Percentiles rank a stretch among this genome's conserved stretches.
These are phyloP conservation scores for Pampusana beccarii DNA, from an alignment of 2,113 vertebrate genomes.

Conservation along the genomic window DNA sequence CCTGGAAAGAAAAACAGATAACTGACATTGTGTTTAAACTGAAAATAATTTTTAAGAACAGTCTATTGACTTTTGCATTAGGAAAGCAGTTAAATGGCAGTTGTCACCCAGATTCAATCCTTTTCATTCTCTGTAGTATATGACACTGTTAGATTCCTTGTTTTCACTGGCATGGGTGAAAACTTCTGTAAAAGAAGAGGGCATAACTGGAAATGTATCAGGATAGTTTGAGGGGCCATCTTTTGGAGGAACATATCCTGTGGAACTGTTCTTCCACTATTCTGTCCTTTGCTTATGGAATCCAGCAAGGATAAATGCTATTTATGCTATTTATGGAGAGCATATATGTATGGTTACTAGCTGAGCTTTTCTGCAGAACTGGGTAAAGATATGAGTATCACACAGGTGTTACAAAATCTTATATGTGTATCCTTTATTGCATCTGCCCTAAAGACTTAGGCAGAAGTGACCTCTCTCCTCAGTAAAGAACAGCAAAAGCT, in stretches of 20 bases:
- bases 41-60: background rate
- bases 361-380: background rate
- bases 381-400: background rate
- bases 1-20: background rate
- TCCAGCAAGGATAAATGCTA: background rate
- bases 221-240: background rate
- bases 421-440: background rate
- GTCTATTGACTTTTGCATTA: background rate
- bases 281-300: background rate
- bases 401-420: background rate
- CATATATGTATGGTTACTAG: background rate
- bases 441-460: background rate
- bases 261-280: background rate
- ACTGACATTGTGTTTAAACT: background rate
- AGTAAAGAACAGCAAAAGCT: background rate
- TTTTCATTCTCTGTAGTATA: background rate
- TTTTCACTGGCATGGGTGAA: no score
- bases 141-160: background rate
- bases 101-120: background rate
- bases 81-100: background rate
- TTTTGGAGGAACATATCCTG: background rate
- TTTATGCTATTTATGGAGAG: background rate
- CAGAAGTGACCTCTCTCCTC: background rate
- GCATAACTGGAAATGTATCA: background rate
- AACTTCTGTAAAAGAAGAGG: background rate